phyloP scores from a whole-genome alignment of 2,888 invertebrate genomes.

The Phaedon cochleariae region DNA sequence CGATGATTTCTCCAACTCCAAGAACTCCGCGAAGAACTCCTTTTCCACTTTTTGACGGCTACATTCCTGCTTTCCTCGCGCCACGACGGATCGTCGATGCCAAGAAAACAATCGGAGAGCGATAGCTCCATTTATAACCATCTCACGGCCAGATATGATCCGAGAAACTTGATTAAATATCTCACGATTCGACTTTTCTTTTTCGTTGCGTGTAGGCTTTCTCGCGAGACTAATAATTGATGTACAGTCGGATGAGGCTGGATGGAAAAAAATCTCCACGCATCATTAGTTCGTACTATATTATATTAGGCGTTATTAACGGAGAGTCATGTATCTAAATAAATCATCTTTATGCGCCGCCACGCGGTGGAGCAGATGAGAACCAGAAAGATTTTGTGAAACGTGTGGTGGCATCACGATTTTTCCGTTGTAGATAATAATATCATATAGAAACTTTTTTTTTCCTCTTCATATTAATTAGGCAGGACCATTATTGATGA shows the following conservation, averaged over 20 bases:
- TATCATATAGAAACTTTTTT: no score
- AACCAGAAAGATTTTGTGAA: no score
- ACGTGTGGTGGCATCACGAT: no score
- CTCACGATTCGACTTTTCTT: slow-evolving; percentile 32
- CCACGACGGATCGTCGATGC: slow-evolving; percentile 5
- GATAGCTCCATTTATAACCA: slow-evolving; percentile 18
- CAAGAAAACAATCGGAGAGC: slow-evolving; percentile 20
- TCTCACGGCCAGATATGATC: slow-evolving; percentile 18
- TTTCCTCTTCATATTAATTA: no score
- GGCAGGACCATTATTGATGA: no score
- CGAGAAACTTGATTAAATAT: slow-evolving; percentile 28
- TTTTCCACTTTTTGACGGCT: slow-evolving; percentile 7
- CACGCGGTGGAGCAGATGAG: no score
- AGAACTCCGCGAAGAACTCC: background rate
- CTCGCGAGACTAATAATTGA: slow-evolving; percentile 31
- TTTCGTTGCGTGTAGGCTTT: slow-evolving; percentile 23
- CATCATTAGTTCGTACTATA: slow-evolving; percentile 35
- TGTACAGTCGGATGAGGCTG: slow-evolving; percentile 18
- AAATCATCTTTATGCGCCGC: no score
- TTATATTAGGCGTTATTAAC: slow-evolving; percentile 29
- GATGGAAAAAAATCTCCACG: no score
- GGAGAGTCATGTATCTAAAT: no score
- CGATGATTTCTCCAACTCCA: background rate
- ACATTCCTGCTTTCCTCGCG: background rate
- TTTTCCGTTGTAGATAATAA: no score